These are phyloP conservation scores for Invenusta paracnida DNA, from an alignment of 2,888 invertebrate genomes.

Conservation along the genomic window DNA sequence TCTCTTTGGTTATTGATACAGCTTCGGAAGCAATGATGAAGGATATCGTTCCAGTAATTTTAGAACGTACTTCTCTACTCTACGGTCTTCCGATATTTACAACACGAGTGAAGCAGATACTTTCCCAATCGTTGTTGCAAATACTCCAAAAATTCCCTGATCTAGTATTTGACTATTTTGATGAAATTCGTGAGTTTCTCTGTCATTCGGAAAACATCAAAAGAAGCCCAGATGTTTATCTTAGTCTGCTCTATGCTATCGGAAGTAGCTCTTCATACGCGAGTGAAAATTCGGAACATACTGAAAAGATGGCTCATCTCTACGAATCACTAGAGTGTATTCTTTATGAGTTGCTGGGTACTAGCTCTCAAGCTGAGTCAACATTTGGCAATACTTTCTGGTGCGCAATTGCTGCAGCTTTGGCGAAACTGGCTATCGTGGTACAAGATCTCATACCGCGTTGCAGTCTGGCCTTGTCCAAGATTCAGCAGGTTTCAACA, in stretches of 20 bases:
- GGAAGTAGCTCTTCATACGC: neutral
- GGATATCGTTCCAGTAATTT: neutral
- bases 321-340: neutral
- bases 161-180: neutral
- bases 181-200: conserved; percentile 9
- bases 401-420: neutral
- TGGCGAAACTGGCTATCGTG: neutral
- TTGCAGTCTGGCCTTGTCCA: neutral
- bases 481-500: neutral
- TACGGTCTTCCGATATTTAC: neutral
- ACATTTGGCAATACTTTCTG: neutral
- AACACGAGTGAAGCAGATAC: neutral
- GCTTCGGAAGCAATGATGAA: neutral
- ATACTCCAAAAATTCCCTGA: neutral
- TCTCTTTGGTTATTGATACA: neutral
- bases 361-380: neutral
- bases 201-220: neutral
- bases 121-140: neutral
- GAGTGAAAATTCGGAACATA: neutral
- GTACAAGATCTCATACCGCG: neutral
- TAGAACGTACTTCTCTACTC: neutral
- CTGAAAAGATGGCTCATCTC: neutral
- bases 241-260: neutral
- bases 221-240: neutral
- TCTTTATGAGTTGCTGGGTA: neutral